Conservation (phyloP, 2,797 vertebrate genomes). For the Ceryle rudis region DNA sequence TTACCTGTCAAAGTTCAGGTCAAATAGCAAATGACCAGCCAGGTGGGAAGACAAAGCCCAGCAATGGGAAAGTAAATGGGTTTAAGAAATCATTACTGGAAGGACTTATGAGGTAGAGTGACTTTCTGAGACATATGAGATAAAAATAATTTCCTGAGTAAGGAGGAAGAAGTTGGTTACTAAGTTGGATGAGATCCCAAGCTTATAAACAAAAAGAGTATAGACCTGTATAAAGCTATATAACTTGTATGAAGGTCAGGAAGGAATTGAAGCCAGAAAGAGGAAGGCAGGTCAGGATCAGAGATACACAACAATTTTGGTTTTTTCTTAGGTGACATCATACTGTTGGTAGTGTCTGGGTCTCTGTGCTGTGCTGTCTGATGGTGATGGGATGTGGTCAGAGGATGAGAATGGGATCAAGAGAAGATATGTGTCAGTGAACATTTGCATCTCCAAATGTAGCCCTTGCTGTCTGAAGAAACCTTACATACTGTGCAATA, state of each 20-base stretch:
- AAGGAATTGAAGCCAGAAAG: not conserved
- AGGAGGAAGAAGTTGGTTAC: not conserved
- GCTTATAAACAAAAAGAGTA: not conserved
- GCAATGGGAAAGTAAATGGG: not conserved
- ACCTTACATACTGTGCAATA: too few relatives aligned
- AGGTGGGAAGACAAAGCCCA: not conserved
- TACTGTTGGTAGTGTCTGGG: not conserved
- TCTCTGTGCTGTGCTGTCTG: not conserved
- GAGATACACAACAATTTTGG: not conserved
- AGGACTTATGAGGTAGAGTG: not conserved
- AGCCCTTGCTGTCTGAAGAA: not conserved
- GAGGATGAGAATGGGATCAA: not conserved
- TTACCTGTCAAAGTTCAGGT: not conserved
- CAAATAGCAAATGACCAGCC: not conserved
- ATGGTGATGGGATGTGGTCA: not conserved
- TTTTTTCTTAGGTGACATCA: not conserved
- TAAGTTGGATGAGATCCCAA: not conserved
- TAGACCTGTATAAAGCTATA: not conserved
- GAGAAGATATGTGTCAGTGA: not conserved
- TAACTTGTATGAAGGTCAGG: not conserved
- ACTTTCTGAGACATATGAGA: not conserved
- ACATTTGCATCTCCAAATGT: not conserved
- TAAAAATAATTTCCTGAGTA: not conserved
- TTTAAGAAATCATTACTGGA: not conserved
- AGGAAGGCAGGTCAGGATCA: not conserved